These are phyloP conservation scores for Anolis carolinensis DNA, from an alignment of 2,113 vertebrate species.

Conservation along the genomic window DNA sequence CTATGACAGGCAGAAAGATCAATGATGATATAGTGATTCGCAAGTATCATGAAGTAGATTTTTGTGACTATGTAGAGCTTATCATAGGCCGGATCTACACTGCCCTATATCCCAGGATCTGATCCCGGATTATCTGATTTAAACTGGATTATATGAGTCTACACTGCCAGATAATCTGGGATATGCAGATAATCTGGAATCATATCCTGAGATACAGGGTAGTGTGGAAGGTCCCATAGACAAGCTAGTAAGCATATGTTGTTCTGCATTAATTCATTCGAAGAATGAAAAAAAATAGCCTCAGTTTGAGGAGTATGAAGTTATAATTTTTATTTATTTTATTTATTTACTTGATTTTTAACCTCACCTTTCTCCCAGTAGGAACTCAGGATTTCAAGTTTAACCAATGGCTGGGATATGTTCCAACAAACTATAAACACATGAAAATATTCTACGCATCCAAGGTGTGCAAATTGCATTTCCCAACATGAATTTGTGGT, in stretches of 20 bases:
- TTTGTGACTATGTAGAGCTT: background rate
- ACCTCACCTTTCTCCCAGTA: too few relatives aligned
- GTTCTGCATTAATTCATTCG: background rate
- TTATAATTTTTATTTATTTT: too few relatives aligned
- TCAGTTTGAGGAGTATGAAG: conserved; percentile 46
- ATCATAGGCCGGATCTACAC: background rate
- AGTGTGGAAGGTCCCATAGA: too few relatives aligned
- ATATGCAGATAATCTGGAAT: too few relatives aligned
- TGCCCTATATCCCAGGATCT: too few relatives aligned
- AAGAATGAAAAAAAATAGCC: conserved; percentile 27
- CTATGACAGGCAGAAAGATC: background rate
- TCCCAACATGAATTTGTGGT: conserved; percentile 36
- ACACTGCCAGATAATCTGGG: too few relatives aligned
- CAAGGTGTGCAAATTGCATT: conserved; percentile 49
- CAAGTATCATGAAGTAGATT: too few relatives aligned
- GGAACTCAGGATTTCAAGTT: conserved; percentile 22
- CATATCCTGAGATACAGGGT: too few relatives aligned
- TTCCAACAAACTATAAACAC: conserved; percentile 62
- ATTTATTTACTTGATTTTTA: conserved; percentile 65
- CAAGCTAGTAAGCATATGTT: background rate
- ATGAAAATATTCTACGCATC: conserved; percentile 41
- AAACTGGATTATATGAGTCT: too few relatives aligned
- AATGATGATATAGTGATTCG: too few relatives aligned
- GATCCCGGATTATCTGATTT: too few relatives aligned
- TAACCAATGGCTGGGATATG: conserved; percentile 56